Conservation (phyloP, 2,888 invertebrate genomes). For the Iphiclides podalirius region DNA sequence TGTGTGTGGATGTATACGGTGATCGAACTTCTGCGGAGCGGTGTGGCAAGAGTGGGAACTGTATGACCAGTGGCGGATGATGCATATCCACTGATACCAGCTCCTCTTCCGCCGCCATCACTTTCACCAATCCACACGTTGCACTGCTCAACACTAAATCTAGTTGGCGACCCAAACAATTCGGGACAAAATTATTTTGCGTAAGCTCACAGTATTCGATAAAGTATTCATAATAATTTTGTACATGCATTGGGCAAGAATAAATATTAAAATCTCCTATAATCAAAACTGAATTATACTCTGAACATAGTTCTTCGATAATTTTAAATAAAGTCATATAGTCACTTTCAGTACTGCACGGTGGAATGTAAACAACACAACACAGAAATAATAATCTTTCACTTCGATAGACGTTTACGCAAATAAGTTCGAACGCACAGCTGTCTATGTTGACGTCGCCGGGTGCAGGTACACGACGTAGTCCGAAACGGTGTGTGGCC, state of each 20-base stretch:
- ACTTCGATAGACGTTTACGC: conserved; percentile 22
- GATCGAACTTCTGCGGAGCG: not conserved
- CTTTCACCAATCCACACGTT: conserved; percentile 16
- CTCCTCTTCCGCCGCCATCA: conserved; percentile 23
- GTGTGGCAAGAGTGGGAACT: not conserved
- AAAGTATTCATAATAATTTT: conserved; percentile 28
- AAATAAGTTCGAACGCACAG: conserved; percentile 28
- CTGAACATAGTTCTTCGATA: conserved; percentile 26
- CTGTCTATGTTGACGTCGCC: conserved; percentile 16
- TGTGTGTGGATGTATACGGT: too few relatives aligned
- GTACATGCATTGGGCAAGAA: conserved; percentile 11
- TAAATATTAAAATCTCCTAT: too few relatives aligned
- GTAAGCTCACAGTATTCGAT: conserved; percentile 27
- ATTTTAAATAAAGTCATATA: conserved; percentile 25
- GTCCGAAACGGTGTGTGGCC: conserved; percentile 22
- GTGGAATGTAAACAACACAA: conserved; percentile 31
- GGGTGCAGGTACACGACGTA: conserved; percentile 14
- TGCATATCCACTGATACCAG: conserved; percentile 25
- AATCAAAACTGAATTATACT: conserved; percentile 12
- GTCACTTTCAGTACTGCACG: conserved; percentile 24
- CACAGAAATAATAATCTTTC: conserved; percentile 26
- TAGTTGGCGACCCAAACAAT: conserved; percentile 24
- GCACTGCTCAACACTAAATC: conserved; percentile 21
- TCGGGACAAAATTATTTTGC: conserved; percentile 26
- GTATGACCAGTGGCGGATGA: conserved; percentile 21